Evolutionary conservation across 2,113 vertebrate genomes (phyloP), one percentile per base, ranked within the genome.

Genomic region (Vulpes lagopus): DNA sequence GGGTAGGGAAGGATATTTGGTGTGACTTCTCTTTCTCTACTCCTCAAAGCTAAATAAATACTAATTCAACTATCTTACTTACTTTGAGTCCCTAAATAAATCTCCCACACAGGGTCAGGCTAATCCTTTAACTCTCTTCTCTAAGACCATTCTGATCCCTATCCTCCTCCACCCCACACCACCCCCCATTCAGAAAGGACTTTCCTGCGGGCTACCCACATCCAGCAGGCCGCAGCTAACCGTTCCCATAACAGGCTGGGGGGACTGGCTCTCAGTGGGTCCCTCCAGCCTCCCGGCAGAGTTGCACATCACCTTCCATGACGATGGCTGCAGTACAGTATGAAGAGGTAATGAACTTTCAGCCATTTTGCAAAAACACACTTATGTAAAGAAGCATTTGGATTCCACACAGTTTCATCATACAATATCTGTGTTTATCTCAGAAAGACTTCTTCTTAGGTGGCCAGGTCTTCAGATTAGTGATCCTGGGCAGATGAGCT

Each of bases 11-110:
- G 59, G 87, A 15, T 79, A 38, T 35, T 17, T 80, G 73, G 11
- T n/a, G 16, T 22, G 73, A 73, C n/a, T 76, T 84, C n/a, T 76
- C 51, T 69, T 80, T 88, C 53, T 83, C 71, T 88, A 23, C 4
- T 16, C 64, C 84, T 60, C 27, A 85, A 85, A 64, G 85, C 84
- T 94, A 95, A 97, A 90, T 55, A 92, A 89, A 90, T 71, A 76
- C 43, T 57, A 62, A 69, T 62, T 79, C 64, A 80, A 57, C 59
- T 8, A 8, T 64, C 25, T 62, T 83, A 30, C 81, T 55, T 83
- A 60, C 53, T 69, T 84, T 11, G 15, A 32, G 82, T 55, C n/a
- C 32, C 32, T 22, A 60, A 94, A 84, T 62, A 59, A 81, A 81
- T 59, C 76, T 88, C 38, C 85, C 57, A 60, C n/a, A 59, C 0